Evolutionary conservation across 2,888 invertebrate genomes (phyloP), one percentile per base, ranked within the genome.

Genomic region (Tetragnatha montana): DNA sequence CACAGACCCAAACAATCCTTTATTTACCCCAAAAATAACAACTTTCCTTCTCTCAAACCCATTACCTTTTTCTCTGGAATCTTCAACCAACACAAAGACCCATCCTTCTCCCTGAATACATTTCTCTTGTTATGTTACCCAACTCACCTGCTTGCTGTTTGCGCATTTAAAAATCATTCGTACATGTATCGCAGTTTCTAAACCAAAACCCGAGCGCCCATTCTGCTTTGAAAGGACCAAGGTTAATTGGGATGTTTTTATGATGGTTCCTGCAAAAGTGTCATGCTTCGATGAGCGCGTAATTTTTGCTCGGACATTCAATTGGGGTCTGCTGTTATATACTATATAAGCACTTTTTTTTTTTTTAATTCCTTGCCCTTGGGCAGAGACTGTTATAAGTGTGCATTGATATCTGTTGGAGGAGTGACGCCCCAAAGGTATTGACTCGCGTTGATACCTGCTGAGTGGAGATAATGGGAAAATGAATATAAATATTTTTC

Each of bases 291-390:
- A 17, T 82, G 74, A 50, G 17, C 49, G 60, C n/a, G 73, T 82
- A 82, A 82, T 82, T 74, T 74, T 35, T 82, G 74, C 73, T 82
- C 82, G 17, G 73, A 68, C 82, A 60, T 60, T 60, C 60, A 60
- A 60, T 60, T 60, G 14, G 17, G 60, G 12, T 60, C 60, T 60
- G 17, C 17, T 60, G 12, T 10, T 60, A 4, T 60, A 10, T 60
- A 17, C 17, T 35, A 35, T 35, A 35, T 12, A 12, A 60, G 60
- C 60, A 60, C 17, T 60, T 60, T 8, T 8, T 17, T 60, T 60
- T 8, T 8, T 17, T 17, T 17, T 17, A 12, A 17, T 17, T 60
- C 0, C 10, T 10, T 60, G 60, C 60, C 60, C 60, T 60, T 60
- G 60, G 60, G 12, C 14, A 60, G 12, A 60, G 12, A 60, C 60